Evolutionary conservation across 1,140 invertebrate species (phyloP), one percentile per base, ranked within the genome.

Genomic region (Dreissena polymorpha): DNA sequence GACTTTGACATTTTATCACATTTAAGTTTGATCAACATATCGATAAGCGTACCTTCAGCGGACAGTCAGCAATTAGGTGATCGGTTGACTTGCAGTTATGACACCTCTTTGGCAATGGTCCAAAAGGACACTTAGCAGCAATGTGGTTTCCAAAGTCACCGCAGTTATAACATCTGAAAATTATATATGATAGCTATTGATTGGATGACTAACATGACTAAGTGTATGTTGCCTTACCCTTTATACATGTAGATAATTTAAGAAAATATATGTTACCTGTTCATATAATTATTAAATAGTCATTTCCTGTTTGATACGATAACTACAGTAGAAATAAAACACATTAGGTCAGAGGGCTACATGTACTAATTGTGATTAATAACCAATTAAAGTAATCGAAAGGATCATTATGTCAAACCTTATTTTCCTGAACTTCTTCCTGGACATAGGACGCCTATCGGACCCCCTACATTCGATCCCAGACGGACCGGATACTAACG

Each of bases 101-200:
- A 92, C 97, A 98, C 88, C 96, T 94, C 93, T 97, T 98, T 88
- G 97, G 97, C 93, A 97, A 95, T 76, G 97, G 97, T 18, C 96
- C 96, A 90, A 96, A 93, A 78, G 95, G 95, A 92, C 97, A 98
- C 92, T 97, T 97, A 63, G 96, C 95, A 27, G 97, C 97, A 90
- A 97, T 96, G 92, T 98, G 97, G 93, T 97, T 97, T 49, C 96
- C 96, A 91, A 97, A 97, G 92, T 97, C 96, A 10, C 97, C 97
- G 91, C 97, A 97, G 91, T 98, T 97, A 92, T 97, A 98, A 93
- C 97, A 97, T 89, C 97, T 97, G 91, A 14, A 85, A 94, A 93
- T 81, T 68, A 81, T 5, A 39, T 39, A 5, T 5, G 49, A 74
- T 39, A 8, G 14, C 1, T 67, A 65, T 65, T 12, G 0, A n/a